phyloP scores from a whole-genome alignment of 2,797 vertebrate species.

The Decapterus maruadsi region DNA sequence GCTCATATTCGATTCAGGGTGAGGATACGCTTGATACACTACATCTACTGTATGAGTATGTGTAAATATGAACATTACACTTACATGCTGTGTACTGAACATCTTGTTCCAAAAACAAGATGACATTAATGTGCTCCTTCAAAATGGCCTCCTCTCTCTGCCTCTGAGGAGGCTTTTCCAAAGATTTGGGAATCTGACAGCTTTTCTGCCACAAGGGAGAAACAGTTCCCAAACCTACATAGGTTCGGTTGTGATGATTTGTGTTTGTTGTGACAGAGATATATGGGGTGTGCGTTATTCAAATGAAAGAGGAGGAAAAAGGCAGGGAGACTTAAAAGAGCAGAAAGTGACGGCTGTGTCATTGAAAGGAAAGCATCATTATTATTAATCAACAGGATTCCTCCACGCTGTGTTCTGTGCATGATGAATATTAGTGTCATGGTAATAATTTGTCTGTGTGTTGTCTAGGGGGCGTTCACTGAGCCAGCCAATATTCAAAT shows the following conservation, averaged over 20 bases:
- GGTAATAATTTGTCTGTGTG: constrained; percentile 4
- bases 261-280: not conserved
- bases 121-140: not conserved
- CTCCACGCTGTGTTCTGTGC: constrained; percentile 33
- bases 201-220: too few species aligned
- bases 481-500: not conserved
- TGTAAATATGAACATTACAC: not conserved
- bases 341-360: constrained; percentile 21
- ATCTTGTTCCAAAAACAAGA: not conserved
- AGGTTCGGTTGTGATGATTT: not conserved
- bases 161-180: not conserved
- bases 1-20: constrained; percentile 17
- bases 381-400: constrained; percentile 47
- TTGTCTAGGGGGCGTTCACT: not conserved
- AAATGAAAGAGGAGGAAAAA: constrained; percentile 26
- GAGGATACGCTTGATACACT: not conserved
- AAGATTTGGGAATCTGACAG: not conserved
- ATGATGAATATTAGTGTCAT: constrained; percentile 34
- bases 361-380: constrained; percentile 41
- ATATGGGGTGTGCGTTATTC: constrained; percentile 38
- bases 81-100: not conserved
- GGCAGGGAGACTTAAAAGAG: not conserved
- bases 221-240: too few species aligned
- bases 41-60: not conserved
- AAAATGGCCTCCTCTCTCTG: not conserved